Base-by-base conservation (phyloP, 2,888 invertebrate species). In the Tinea semifulvella region DNA sequence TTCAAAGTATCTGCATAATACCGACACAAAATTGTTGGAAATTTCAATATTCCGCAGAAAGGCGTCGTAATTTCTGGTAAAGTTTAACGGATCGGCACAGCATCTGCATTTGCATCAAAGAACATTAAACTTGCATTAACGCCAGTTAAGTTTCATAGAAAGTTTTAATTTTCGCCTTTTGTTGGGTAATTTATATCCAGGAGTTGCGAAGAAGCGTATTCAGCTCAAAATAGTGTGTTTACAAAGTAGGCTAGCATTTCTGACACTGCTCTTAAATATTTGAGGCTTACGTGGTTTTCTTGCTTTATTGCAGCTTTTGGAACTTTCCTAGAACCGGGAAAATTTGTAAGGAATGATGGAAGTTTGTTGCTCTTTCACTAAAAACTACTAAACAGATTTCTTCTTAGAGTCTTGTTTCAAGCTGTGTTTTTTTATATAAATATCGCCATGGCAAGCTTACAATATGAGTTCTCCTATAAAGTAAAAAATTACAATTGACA, bases 91-190 rank as follows among this genome's bases (percentile, higher is more conserved):
- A 42, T 40, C 16, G 56, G 49, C 52, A 52, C 56, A 61, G 58
- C 61, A 55, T 53, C 52, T 52, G 52, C 73, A 75, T 57, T 63
- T 67, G 65, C 69, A 68, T 67, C 65, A 63, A 64, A 65, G 59
- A 59, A 68, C 72, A 74, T 73, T 68, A 74, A 75, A 72, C 59
- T 71, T 68, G 67, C 70, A 72, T 75, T 74, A 73, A 61, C 63
- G 54, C 38, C 50, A 59, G 60, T 62, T 60, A 61, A 68, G 63
- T 69, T 69, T 64, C 58, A 65, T 63, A 56, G 62, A 56, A 64
- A 68, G 58, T 70, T 68, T 58, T 53, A 61, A 63, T 63, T 66
- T 63, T 59, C 40, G 40, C 40, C 40, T 40, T 38, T 40, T 40
- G 40, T 40, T 40, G 40, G 20, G 40, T 40, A 40, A 40, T 40